Base-by-base conservation (phyloP, 2,888 invertebrate genomes). In the Eupithecia abbreviata region DNA sequence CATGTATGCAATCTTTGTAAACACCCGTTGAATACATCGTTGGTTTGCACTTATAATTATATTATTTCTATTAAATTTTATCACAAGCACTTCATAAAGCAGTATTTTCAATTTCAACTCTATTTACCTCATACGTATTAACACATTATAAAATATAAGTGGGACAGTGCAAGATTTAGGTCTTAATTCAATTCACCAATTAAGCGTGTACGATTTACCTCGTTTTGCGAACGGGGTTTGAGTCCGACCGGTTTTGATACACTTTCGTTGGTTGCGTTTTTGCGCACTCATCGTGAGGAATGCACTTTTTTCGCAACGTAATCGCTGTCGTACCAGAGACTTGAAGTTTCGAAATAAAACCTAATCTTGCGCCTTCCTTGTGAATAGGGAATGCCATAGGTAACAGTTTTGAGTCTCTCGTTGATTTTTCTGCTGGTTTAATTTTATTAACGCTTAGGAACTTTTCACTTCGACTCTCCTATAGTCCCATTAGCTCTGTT, bases 301-400 rank as follows among this genome's bases (percentile, higher is more conserved):
- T 91, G 90, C 85, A 81, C 88, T 83, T 90, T 62, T 90, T 88
- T 87, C 87, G 87, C 88, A 88, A 88, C 83, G 84, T 83, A 18
- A n/a, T 43, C 43, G 51, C 49, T 43, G n/a, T n/a, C 45, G 9
- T 67, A 45, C 75, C 73, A 70, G 49, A 71, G 76, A 77, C 77
- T 76, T 76, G 77, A 67, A 74, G 76, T 80, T 80, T 80, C 79
- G 76, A 69, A 77, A 77, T 75, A 77, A 69, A 74, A 71, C 55
- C 41, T 51, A 49, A 30, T 42, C 66, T 66, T 42, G 66, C 15
- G 15, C 15, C 42, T 15, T 66, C 2, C 66, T 65, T 13, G 65
- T 58, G 18, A 18, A 18, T 4, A 55, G 55, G 9, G n/a, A 55
- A 62, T 62, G 62, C 30, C 62, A 30, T 62, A 12, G 30, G 18